Evolutionary conservation across 2,797 vertebrate genomes (phyloP).

Genomic region (Myiotriccus ornatus): DNA sequence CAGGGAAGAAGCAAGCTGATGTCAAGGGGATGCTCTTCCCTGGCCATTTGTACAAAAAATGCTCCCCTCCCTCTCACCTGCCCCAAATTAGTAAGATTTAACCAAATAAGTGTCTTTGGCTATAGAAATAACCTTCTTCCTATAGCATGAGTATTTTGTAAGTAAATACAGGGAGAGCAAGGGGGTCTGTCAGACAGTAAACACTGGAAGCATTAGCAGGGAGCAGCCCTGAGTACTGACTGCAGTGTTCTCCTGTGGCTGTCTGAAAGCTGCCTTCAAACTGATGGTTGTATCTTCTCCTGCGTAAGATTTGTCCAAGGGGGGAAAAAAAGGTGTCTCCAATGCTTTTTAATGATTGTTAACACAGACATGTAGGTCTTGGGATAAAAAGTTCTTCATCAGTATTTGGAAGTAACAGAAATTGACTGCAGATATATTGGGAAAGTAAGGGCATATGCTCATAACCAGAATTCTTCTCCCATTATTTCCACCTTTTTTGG

Average conservation of each 20-base stretch:
- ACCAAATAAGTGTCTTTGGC: not conserved
- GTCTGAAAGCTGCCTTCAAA: not conserved
- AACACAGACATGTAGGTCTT: not conserved
- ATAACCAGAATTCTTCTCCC: not conserved
- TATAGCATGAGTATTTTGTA: not conserved
- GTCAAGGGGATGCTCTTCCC: not conserved
- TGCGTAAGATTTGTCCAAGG: not conserved
- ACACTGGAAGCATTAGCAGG: not conserved
- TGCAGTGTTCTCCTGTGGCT: fast-evolving
- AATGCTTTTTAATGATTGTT: not conserved
- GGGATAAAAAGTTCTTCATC: not conserved
- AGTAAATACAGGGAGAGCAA: not conserved
- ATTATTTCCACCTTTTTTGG: not conserved
- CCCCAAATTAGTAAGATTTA: not conserved
- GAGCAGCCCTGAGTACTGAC: not conserved
- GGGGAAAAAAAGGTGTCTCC: fast-evolving
- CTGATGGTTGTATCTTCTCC: not conserved
- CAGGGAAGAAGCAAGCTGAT: not conserved
- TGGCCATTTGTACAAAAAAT: not conserved
- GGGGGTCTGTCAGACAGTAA: not conserved
- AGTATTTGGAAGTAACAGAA: not conserved
- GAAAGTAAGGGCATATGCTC: not conserved
- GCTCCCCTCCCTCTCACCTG: not conserved
- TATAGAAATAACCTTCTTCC: not conserved
- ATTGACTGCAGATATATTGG: not conserved